Evolutionary conservation across 2,113 vertebrate species (phyloP).

Genomic region (Anas platyrhynchos): DNA sequence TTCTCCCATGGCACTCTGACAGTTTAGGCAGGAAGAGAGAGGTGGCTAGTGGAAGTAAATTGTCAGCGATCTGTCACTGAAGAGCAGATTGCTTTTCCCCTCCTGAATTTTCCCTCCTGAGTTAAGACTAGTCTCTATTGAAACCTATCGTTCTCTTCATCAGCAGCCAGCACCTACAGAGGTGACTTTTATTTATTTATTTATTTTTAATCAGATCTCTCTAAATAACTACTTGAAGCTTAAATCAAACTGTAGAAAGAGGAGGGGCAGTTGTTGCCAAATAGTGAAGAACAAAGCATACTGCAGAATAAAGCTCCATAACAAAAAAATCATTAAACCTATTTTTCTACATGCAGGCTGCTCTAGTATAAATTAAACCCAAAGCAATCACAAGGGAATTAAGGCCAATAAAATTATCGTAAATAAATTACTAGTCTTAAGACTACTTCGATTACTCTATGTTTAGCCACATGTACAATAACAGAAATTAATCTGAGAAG

Average conservation of each 20-base stretch:
- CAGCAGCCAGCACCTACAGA: constrained; percentile 7
- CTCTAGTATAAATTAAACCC: constrained; percentile 43
- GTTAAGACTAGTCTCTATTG: constrained; percentile 49
- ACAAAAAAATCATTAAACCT: constrained; percentile 57
- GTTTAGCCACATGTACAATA: background rate
- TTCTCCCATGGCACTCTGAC: constrained; percentile 56
- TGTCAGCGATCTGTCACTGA: constrained; percentile 44
- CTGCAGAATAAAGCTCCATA: constrained; percentile 35
- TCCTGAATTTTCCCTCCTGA: constrained; percentile 34
- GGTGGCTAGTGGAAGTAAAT: constrained; percentile 61
- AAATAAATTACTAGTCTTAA: constrained; percentile 40
- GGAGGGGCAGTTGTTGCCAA: background rate
- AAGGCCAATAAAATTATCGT: constrained; percentile 41
- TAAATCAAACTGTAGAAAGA: constrained; percentile 30
- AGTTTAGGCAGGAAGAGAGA: constrained; percentile 64
- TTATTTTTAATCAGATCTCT: constrained; percentile 64
- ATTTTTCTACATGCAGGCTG: constrained; percentile 38
- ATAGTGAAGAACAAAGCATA: constrained; percentile 17
- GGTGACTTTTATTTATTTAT: constrained; percentile 42
- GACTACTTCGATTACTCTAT: background rate
- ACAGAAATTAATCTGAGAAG: constrained; percentile 14
- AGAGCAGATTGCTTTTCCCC: constrained; percentile 48
- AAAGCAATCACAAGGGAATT: constrained; percentile 46
- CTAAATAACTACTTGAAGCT: constrained; percentile 35
- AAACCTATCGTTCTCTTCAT: constrained; percentile 48